Evolutionary conservation across 2,797 vertebrate species (phyloP).

Genomic region (Cossypha niveicapilla): DNA sequence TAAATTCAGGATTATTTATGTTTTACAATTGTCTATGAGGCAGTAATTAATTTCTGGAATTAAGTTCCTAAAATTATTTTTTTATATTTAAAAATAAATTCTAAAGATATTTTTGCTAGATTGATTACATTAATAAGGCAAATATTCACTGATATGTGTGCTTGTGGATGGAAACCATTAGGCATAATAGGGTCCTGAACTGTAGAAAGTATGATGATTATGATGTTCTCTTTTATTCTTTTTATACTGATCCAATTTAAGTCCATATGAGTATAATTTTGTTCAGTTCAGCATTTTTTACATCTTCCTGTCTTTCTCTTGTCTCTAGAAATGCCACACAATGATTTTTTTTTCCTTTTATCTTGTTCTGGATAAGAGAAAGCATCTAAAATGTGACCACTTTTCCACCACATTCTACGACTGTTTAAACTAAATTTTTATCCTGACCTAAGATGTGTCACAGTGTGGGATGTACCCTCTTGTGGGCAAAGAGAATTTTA

Average conservation of each 20-base stretch:
- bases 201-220: not conserved
- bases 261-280: not conserved
- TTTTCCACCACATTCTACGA: not conserved
- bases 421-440: not conserved
- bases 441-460: not conserved
- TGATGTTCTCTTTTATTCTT: not conserved
- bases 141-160: not conserved
- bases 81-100: not conserved
- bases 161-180: not conserved
- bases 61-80: not conserved
- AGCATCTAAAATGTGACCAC: not conserved
- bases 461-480: not conserved
- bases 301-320: not conserved
- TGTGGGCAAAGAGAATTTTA: conserved; percentile 28
- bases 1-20: not conserved
- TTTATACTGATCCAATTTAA: not conserved
- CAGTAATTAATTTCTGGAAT: not conserved
- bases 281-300: not conserved
- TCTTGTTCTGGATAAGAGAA: not conserved
- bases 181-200: not conserved
- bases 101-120: not conserved
- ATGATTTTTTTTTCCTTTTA: not conserved
- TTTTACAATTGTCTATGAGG: rapidly evolving
- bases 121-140: not conserved
- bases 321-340: not conserved